Base-by-base conservation (phyloP, 2,888 invertebrate species). In the Fragum sueziense region DNA sequence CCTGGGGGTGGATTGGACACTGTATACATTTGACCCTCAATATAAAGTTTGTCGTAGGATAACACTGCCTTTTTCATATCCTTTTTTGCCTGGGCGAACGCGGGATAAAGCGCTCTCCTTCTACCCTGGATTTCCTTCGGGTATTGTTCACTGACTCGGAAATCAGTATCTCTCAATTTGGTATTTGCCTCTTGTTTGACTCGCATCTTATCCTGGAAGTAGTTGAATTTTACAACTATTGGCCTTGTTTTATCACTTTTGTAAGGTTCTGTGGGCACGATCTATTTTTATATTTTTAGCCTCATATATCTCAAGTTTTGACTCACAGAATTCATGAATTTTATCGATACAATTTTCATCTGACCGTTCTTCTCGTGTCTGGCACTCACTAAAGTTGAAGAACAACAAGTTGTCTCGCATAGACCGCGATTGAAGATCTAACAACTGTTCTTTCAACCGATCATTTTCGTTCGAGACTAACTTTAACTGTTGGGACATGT, bases 351-450 rank as follows among this genome's bases (percentile, higher is more conserved):
- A 62, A 9, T 62, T 27, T 34, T 62, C 62, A 3, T 62, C 20
- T 33, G 14, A 25, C 20, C 62, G 6, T 29, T 34, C 33, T n/a
- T 62, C 33, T n/a, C n/a, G 2, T 11, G 33, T n/a, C 11, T n/a
- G 14, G 29, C 62, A 62, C 33, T 62, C 62, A 20, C 6, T 4
- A 7, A 62, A 33, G 22, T 27, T 29, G 34, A n/a, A 34, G n/a
- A 62, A 62, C 7, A 62, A n/a, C 4, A 62, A n/a, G 29, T 62
- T 62, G 34, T 62, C 62, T 22, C 62, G 9, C 62, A 62, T 62
- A 22, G 62, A 62, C 4, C 59, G 59, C 14, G 59, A 29, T 25
- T 59, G 59, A 6, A 59, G 27, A 59, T 59, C 59, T 6, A 59
- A 20, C 20, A 59, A 11, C 29, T 59, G 6, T 22, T 59, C 59